Conservation (phyloP, 1,140 invertebrate genomes). For the Heliconius eleuchia region DNA sequence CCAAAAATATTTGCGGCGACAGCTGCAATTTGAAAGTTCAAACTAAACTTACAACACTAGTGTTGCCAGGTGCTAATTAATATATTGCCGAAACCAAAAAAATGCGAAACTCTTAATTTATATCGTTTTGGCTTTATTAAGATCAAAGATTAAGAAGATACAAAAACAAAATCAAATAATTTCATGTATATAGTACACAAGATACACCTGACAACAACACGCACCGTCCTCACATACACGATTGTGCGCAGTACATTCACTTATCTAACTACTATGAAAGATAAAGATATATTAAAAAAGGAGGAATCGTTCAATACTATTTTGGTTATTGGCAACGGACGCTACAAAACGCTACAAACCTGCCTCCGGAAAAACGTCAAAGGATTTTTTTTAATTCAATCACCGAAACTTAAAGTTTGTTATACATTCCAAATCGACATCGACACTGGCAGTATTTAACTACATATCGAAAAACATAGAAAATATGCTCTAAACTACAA, state of each 20-base stretch:
- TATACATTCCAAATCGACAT: neutral
- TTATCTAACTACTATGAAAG: constrained; percentile 66
- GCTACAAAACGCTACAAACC: constrained; percentile 40
- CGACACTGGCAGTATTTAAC: constrained; percentile 73
- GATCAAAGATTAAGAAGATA: too few species aligned
- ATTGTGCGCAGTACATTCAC: constrained; percentile 74
- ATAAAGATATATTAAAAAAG: constrained; percentile 71
- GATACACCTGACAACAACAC: constrained; percentile 30
- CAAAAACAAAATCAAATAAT: constrained; percentile 22
- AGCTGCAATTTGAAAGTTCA: constrained; percentile 47
- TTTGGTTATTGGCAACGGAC: constrained; percentile 74
- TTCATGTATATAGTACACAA: constrained; percentile 23
- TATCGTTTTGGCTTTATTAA: neutral
- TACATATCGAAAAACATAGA: constrained; percentile 78
- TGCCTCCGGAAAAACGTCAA: constrained; percentile 32
- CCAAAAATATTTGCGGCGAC: constrained; percentile 57
- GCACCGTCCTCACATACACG: constrained; percentile 55
- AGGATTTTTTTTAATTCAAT: neutral
- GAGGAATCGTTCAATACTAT: constrained; percentile 74
- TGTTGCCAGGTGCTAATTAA: constrained; percentile 10
- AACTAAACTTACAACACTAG: constrained; percentile 41
- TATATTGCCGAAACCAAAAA: neutral
- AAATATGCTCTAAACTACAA: constrained; percentile 72
- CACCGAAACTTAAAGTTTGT: constrained; percentile 15
- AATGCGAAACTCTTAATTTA: neutral